Conservation (phyloP, 1,140 invertebrate species). For the Teleopsis dalmanni region DNA sequence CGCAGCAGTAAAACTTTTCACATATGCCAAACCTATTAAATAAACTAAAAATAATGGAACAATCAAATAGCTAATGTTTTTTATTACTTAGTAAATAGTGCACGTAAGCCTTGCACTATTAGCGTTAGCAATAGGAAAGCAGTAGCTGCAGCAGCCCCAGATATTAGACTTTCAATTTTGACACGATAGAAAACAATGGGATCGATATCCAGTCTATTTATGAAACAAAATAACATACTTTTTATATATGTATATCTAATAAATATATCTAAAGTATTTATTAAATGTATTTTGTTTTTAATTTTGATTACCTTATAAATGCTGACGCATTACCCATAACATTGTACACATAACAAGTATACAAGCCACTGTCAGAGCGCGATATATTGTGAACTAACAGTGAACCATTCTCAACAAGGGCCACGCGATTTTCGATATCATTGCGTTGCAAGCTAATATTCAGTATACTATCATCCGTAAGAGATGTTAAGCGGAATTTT, state of each 20-base stretch:
- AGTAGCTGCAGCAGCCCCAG: constrained; percentile 69
- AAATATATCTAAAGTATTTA: not conserved
- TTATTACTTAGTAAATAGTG: constrained; percentile 65
- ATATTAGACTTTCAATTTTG: constrained; percentile 73
- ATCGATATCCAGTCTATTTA: constrained; percentile 61
- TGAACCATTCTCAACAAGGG: constrained; percentile 59
- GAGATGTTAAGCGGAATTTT: constrained; percentile 24
- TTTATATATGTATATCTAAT: not conserved
- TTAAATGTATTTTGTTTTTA: too few relatives aligned
- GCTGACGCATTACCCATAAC: constrained; percentile 67
- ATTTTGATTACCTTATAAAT: constrained; percentile 53
- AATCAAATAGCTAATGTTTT: too few relatives aligned
- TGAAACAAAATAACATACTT: constrained; percentile 3
- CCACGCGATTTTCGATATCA: constrained; percentile 36
- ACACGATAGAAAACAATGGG: constrained; percentile 73
- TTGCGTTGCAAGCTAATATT: constrained; percentile 23
- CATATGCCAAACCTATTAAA: constrained; percentile 56
- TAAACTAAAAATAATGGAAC: not conserved
- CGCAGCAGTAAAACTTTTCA: constrained; percentile 57
- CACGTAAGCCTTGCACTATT: constrained; percentile 62
- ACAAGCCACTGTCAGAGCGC: constrained; percentile 76
- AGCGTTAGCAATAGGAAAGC: constrained; percentile 73
- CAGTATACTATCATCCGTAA: constrained; percentile 25
- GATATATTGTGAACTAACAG: constrained; percentile 57
- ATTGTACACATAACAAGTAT: constrained; percentile 80